phyloP scores from a whole-genome alignment of 2,888 invertebrate species.

The Hetaerina titia region DNA sequence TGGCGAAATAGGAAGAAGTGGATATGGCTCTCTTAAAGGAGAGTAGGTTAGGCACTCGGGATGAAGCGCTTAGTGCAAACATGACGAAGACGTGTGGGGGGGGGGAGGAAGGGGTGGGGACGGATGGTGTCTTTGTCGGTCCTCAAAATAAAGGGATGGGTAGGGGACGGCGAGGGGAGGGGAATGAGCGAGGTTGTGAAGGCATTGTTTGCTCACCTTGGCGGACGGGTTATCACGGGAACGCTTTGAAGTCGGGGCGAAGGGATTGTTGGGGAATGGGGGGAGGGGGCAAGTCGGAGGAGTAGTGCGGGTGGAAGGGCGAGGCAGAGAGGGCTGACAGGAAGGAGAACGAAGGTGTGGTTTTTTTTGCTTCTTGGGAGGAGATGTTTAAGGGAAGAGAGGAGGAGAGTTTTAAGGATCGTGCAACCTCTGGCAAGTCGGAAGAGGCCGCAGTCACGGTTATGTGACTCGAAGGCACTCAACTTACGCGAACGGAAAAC shows the following conservation, averaged over 20 bases:
- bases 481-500: no score
- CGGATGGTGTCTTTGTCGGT: not conserved
- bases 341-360: constrained; percentile 29
- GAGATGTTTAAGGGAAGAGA: not conserved
- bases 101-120: not conserved
- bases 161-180: not conserved
- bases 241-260: constrained; percentile 44
- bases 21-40: not conserved
- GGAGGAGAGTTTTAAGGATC: not conserved
- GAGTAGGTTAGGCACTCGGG: constrained; percentile 30
- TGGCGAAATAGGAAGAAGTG: not conserved
- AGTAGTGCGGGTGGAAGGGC: not conserved
- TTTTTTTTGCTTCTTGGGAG: not conserved
- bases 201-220: constrained; percentile 53
- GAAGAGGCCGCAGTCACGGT: not conserved
- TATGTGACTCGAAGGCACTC: not conserved
- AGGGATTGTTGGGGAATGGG: not conserved
- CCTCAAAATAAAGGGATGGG: not conserved
- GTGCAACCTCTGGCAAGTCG: not conserved
- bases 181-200: not conserved
- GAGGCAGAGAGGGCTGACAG: not conserved
- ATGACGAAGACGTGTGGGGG: not conserved
- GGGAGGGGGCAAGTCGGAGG: not conserved
- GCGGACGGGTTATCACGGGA: constrained; percentile 47
- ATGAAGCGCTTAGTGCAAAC: not conserved